Conservation (phyloP, 2,113 vertebrate species). For the Herpetotheres cachinnans region DNA sequence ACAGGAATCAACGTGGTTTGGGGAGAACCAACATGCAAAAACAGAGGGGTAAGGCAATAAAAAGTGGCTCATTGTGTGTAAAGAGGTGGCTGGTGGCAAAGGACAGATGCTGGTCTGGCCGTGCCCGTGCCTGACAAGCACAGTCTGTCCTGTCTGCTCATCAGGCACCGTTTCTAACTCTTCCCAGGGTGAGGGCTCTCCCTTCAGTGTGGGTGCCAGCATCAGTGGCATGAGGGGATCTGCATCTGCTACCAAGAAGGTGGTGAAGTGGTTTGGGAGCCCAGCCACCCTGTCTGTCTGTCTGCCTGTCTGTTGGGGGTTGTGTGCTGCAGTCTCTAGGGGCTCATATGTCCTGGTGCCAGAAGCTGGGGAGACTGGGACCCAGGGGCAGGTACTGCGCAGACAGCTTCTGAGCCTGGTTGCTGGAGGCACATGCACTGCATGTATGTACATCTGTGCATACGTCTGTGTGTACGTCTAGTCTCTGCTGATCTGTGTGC, state of each 20-base stretch:
- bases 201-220: neutral
- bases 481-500: too few relatives aligned
- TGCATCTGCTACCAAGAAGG: too few relatives aligned
- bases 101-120: neutral
- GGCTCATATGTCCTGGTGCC: neutral
- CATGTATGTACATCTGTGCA: fast-evolving
- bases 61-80: neutral
- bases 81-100: too few relatives aligned
- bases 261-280: neutral
- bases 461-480: fast-evolving
- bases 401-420: fast-evolving
- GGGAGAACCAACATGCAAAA: neutral
- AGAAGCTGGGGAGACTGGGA: neutral
- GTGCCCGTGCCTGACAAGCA: fast-evolving
- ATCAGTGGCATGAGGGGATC: fast-evolving
- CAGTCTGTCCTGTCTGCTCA: too few relatives aligned
- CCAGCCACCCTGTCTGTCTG: neutral
- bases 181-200: too few relatives aligned
- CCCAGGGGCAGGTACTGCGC: neutral
- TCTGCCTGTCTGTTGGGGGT: too few relatives aligned
- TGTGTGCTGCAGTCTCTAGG: neutral
- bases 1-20: fast-evolving
- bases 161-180: neutral
- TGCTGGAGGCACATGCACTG: neutral
- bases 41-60: neutral